These are phyloP conservation scores for Gallinago solitaria DNA, from an alignment of 2,797 vertebrate species.

Conservation along the genomic window DNA sequence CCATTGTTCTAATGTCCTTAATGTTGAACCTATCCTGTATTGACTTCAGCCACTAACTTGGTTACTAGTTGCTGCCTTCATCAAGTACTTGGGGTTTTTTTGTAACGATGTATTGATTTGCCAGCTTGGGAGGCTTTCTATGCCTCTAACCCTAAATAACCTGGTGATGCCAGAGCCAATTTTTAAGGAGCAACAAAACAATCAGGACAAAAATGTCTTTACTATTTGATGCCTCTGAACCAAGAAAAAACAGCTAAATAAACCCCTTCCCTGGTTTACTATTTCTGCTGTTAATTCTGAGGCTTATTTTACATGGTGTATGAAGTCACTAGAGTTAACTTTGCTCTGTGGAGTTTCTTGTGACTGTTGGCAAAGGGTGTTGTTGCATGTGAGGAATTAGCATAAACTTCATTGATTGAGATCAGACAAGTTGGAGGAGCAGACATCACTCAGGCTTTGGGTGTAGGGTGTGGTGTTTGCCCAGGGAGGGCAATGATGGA, in stretches of 20 bases:
- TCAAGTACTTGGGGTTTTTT: neutral
- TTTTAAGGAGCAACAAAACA: neutral
- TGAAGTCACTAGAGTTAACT: neutral
- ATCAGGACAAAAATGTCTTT: neutral
- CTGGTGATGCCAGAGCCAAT: too few species aligned
- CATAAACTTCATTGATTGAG: neutral
- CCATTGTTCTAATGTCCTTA: neutral
- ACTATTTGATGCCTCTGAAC: fast-evolving
- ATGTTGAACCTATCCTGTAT: neutral
- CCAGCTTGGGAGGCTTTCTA: fast-evolving
- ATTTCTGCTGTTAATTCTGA: neutral
- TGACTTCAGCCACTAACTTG: neutral
- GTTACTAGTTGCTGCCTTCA: neutral
- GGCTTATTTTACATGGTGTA: neutral
- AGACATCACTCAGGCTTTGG: neutral
- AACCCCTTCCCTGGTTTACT: neutral
- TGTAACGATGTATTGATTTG: neutral
- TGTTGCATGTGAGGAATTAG: neutral
- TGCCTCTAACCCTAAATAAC: neutral
- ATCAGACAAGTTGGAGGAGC: neutral
- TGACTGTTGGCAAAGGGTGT: neutral
- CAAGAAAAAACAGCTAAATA: neutral
- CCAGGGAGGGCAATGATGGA: neutral
- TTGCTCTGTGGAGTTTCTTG: neutral
- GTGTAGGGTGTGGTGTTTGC: neutral